phyloP scores from a whole-genome alignment of 2,113 vertebrate genomes.

The Neopipo cinnamomea region DNA sequence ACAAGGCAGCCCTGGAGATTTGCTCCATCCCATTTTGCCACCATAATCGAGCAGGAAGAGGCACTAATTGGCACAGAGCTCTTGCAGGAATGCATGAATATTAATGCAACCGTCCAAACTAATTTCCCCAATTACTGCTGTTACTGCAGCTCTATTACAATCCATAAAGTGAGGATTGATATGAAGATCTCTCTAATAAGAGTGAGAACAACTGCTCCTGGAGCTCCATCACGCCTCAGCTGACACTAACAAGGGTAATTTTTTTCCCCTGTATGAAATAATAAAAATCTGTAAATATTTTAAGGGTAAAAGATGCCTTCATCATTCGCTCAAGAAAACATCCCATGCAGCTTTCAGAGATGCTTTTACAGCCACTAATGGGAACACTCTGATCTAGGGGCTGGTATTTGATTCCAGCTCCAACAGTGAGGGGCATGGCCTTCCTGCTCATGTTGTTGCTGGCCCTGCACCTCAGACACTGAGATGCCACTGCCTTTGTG shows the following conservation, averaged over 20 bases:
- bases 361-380: not conserved
- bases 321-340: not conserved
- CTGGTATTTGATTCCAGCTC: not conserved
- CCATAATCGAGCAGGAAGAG: not conserved
- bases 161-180: conserved; percentile 19
- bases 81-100: conserved; percentile 56
- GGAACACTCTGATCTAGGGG: not conserved
- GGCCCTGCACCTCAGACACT: not conserved
- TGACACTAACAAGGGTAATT: not conserved
- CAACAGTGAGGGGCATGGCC: not conserved
- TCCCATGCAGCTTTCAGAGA: not conserved
- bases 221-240: not conserved
- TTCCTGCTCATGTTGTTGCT: not conserved
- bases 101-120: conserved; percentile 55
- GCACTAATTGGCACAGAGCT: conserved; percentile 34
- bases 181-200: not conserved
- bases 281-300: not conserved
- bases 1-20: not conserved
- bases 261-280: not conserved
- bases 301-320: not conserved
- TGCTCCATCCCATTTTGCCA: not conserved
- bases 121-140: conserved; percentile 58
- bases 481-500: not conserved
- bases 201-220: not conserved
- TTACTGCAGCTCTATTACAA: conserved; percentile 44